Conservation (phyloP, 92 coral and sea anemone species). For the Bergia sp. region DNA sequence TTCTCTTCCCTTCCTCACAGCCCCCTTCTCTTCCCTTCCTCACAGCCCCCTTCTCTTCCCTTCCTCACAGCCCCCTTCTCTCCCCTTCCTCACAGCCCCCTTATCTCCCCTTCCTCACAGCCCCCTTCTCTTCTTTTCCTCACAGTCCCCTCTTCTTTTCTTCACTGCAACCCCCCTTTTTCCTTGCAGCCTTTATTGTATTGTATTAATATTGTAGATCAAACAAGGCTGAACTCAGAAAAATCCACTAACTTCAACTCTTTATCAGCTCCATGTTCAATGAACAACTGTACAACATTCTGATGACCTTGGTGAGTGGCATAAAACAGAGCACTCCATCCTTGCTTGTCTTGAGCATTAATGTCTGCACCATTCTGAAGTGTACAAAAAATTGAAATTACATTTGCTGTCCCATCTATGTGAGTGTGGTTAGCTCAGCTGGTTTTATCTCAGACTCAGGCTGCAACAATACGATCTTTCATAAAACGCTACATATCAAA, state of each 20-base stretch:
- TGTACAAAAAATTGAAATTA: not conserved
- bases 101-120: no score
- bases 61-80: not conserved
- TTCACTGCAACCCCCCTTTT: no score
- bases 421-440: not conserved
- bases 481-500: no score
- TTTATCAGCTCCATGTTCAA: slow-evolving; percentile 78
- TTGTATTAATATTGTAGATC: no score
- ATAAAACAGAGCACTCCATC: slow-evolving; percentile 79
- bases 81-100: not conserved
- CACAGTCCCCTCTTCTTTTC: no score
- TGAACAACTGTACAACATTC: slow-evolving; percentile 71
- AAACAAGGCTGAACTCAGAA: not conserved
- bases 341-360: slow-evolving; percentile 73
- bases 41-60: not conserved
- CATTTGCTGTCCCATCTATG: not conserved
- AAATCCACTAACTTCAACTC: slow-evolving; percentile 64
- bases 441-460: no score
- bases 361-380: slow-evolving; percentile 81
- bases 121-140: no score
- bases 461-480: no score
- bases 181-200: no score
- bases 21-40: not conserved
- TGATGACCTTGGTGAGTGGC: slow-evolving; percentile 87
- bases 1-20: no score